Evolutionary conservation across 2,797 vertebrate species (phyloP).

Genomic region (Urophycis tenuis): DNA sequence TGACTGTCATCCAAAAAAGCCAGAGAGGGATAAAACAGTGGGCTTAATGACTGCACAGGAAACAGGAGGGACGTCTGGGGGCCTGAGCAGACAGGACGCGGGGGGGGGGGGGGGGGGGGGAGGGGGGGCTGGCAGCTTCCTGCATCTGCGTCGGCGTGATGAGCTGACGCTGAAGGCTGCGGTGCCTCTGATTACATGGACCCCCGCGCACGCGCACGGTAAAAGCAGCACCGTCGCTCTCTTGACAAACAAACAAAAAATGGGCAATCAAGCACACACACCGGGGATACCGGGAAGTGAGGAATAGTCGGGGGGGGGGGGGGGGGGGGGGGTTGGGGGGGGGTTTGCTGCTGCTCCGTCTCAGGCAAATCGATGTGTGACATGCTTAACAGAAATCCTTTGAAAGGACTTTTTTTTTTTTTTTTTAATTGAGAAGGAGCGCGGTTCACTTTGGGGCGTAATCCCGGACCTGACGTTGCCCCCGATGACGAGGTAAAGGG

Average conservation of each 20-base stretch:
- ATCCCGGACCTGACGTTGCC: no score
- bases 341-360: neutral
- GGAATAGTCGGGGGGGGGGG: neutral
- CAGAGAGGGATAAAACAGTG: neutral
- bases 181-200: slow-evolving; percentile 16
- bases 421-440: neutral
- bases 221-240: no score
- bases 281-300: neutral
- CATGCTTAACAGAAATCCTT: neutral
- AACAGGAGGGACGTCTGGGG: neutral
- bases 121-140: neutral
- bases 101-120: no score
- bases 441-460: neutral
- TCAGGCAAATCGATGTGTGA: neutral
- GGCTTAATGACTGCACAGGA: neutral
- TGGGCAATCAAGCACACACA: slow-evolving; percentile 37
- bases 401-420: neutral
- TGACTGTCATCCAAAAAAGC: neutral
- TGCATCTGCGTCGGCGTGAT: neutral
- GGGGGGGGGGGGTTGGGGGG: no score
- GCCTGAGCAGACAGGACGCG: neutral
- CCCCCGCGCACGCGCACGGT: neutral
- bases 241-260: slow-evolving; percentile 42
- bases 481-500: no score
- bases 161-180: neutral